Evolutionary conservation across 2,113 vertebrate species (phyloP).

Genomic region (Paradoxurus hermaphroditus): DNA sequence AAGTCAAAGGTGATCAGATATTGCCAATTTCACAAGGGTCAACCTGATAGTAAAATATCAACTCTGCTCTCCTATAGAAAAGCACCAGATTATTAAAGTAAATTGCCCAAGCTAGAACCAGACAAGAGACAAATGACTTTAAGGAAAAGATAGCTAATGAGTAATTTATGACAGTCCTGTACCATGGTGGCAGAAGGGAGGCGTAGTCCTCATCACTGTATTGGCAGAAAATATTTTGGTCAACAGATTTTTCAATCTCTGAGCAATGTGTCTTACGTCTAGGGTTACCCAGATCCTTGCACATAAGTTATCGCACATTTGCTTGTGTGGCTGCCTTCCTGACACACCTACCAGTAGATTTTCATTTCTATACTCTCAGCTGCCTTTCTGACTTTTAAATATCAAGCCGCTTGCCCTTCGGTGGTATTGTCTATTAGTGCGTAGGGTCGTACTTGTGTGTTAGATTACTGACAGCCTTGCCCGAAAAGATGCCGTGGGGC

Average conservation of each 20-base stretch:
- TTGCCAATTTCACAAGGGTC: background rate
- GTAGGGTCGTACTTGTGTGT: background rate
- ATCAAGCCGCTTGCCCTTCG: background rate
- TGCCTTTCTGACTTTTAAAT: conserved; percentile 2
- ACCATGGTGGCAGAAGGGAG: background rate
- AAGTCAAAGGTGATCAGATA: background rate
- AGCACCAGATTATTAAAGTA: background rate
- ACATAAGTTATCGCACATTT: background rate
- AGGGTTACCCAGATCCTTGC: background rate
- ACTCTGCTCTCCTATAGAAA: background rate
- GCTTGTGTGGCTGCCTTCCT: background rate
- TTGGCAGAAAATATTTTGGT: background rate
- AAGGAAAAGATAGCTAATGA: background rate
- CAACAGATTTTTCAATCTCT: background rate
- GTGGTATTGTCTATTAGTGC: background rate
- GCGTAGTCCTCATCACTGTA: background rate
- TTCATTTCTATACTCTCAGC: background rate
- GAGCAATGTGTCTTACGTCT: background rate
- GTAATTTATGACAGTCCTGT: background rate
- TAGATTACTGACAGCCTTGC: background rate
- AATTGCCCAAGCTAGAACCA: background rate
- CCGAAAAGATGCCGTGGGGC: background rate
- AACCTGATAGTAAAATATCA: background rate
- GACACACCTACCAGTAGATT: background rate
- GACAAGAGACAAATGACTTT: background rate